Evolutionary conservation across 2,888 invertebrate species (phyloP).

Genomic region (Octodonta nipae): DNA sequence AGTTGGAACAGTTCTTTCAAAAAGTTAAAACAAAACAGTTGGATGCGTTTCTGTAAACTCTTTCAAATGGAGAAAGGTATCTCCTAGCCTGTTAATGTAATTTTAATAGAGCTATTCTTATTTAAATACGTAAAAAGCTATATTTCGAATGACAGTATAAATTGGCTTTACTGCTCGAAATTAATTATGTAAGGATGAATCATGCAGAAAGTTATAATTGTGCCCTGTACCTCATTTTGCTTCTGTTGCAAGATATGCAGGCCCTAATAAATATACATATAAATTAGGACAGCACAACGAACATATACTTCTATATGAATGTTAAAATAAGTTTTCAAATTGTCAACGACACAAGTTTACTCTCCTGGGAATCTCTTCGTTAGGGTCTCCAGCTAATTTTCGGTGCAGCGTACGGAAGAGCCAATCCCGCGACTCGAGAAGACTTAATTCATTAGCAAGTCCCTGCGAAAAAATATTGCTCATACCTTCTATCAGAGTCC

Average conservation of each 20-base stretch:
- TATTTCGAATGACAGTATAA: too few relatives aligned
- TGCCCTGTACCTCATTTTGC: slow-evolving; percentile 8
- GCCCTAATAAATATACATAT: slow-evolving; percentile 38
- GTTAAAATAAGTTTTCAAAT: slow-evolving; percentile 43
- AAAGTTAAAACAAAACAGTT: too few relatives aligned
- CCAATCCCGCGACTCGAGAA: slow-evolving; percentile 26
- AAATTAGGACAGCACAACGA: slow-evolving; percentile 31
- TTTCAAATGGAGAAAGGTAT: too few relatives aligned
- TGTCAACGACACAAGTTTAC: slow-evolving; percentile 39
- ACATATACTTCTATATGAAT: slow-evolving; percentile 39
- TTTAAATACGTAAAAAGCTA: too few relatives aligned
- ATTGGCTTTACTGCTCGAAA: too few relatives aligned
- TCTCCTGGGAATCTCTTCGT: slow-evolving; percentile 30
- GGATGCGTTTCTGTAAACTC: too few relatives aligned
- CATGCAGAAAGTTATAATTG: too few relatives aligned
- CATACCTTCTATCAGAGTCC: too few relatives aligned
- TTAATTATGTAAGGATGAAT: too few relatives aligned
- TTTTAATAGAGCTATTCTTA: too few relatives aligned
- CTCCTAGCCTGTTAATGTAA: too few relatives aligned
- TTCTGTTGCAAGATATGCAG: slow-evolving; percentile 21
- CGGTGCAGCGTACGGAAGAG: slow-evolving; percentile 24
- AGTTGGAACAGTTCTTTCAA: too few relatives aligned
- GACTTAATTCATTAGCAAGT: slow-evolving; percentile 33
- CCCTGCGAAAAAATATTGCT: slow-evolving; percentile 30
- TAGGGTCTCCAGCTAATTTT: slow-evolving; percentile 28